Conservation (phyloP, 2,888 invertebrate genomes). For the Hypercompe scribonia region DNA sequence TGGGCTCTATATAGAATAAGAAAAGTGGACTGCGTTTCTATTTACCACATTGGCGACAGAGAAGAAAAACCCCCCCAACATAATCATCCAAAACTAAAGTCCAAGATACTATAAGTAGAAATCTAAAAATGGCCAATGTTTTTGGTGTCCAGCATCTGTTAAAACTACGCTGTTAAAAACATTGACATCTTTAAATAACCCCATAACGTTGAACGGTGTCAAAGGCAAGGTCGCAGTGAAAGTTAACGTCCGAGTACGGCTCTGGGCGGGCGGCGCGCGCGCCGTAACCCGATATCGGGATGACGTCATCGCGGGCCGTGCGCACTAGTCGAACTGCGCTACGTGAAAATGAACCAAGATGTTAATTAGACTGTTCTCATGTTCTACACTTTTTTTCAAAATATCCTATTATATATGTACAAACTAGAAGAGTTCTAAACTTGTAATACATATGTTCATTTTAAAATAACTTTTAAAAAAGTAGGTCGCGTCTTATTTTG, state of each 20-base stretch:
- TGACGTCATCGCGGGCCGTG: conserved; percentile 84
- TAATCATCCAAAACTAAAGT: background rate
- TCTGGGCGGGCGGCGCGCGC: conserved; percentile 60
- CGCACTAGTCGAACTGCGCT: conserved; percentile 69
- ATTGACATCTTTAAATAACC: conserved; percentile 21
- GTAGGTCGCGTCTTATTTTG: background rate
- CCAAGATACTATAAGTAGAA: background rate
- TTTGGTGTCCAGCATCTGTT: background rate
- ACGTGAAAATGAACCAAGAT: conserved; percentile 52
- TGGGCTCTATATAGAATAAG: background rate
- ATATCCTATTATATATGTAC: background rate
- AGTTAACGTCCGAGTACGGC: conserved; percentile 65
- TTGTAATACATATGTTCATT: background rate
- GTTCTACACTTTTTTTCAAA: background rate
- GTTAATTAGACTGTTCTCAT: conserved; percentile 9
- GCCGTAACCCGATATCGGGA: conserved; percentile 77
- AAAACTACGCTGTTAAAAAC: conserved; percentile 3
- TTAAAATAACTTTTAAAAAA: background rate
- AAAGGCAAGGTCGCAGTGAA: conserved; percentile 76
- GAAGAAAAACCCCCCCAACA: background rate
- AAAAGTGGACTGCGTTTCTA: background rate
- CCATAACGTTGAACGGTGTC: conserved; percentile 47
- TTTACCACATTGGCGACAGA: background rate
- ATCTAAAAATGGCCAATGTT: background rate
- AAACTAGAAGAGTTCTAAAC: background rate